Conservation (phyloP, 2,888 invertebrate genomes). For the Cataglyphis albicans region DNA sequence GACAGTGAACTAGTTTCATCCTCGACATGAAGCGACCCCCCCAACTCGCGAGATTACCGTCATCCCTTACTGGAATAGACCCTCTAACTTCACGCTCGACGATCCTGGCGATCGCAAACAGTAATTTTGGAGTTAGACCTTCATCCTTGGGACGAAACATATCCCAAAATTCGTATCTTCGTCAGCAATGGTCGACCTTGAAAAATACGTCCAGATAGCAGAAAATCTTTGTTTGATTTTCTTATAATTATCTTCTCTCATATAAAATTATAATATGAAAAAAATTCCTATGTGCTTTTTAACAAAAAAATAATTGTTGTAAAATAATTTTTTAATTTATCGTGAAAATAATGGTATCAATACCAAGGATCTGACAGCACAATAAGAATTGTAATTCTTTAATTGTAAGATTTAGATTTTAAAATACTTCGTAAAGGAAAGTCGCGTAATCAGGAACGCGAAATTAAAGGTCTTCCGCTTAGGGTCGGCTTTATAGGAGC, state of each 20-base stretch:
- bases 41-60: slow-evolving; percentile 51
- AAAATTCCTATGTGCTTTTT: not conserved
- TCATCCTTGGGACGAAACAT: slow-evolving; percentile 27
- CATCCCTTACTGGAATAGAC: slow-evolving; percentile 55
- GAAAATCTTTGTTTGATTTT: not conserved
- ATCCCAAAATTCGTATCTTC: slow-evolving; percentile 14
- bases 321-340: not conserved
- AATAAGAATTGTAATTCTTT: not conserved
- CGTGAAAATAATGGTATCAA: slow-evolving; percentile 2
- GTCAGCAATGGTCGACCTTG: not conserved
- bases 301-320: not conserved
- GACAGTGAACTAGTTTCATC: slow-evolving; percentile 46
- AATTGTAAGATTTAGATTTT: not conserved
- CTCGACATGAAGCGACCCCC: not conserved
- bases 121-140: slow-evolving; percentile 48
- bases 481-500: slow-evolving; percentile 5
- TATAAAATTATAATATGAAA: not conserved
- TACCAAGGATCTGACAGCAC: not conserved
- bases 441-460: not conserved
- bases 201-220: not conserved
- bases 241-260: not conserved
- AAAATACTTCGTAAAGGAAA: slow-evolving; percentile 10
- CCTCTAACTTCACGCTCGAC: slow-evolving; percentile 51
- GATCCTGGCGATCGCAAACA: slow-evolving; percentile 15
- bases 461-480: slow-evolving; percentile 17